Conservation (phyloP, 2,113 vertebrate species). For the Butorides virescens region DNA sequence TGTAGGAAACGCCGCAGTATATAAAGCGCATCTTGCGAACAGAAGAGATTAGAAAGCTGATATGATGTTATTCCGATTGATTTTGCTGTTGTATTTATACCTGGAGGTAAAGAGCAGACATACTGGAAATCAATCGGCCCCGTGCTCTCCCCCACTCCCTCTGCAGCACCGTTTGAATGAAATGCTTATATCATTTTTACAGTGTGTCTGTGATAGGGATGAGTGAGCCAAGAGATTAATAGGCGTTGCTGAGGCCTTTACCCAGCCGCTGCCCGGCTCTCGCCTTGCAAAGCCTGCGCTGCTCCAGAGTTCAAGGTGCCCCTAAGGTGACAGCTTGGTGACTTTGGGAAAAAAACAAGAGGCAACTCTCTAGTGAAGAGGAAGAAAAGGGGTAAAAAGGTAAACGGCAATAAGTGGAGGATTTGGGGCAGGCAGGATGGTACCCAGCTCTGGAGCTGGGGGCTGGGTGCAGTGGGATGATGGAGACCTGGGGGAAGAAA, state of each 20-base stretch:
- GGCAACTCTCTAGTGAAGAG: neutral
- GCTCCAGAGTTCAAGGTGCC: constrained; percentile 46
- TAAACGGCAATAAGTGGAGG: neutral
- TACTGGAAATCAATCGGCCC: constrained; percentile 71
- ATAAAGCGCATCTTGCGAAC: constrained; percentile 17
- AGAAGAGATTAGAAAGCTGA: constrained; percentile 68
- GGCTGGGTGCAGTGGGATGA: neutral
- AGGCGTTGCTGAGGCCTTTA: neutral
- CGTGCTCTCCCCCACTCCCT: constrained; percentile 23
- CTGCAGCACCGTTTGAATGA: constrained; percentile 54
- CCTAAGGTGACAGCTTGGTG: constrained; percentile 5
- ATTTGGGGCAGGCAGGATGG: neutral
- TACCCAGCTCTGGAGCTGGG: neutral
- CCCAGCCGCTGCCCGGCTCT: constrained; percentile 3
- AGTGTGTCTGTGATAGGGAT: constrained; percentile 66
- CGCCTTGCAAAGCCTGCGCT: neutral
- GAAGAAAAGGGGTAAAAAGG: neutral
- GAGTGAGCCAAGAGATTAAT: constrained; percentile 71
- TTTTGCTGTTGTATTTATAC: constrained; percentile 75
- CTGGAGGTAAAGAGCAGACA: constrained; percentile 70
- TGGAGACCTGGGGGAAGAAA: neutral
- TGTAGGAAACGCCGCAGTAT: constrained; percentile 32
- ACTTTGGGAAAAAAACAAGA: neutral
- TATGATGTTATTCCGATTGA: constrained; percentile 73
- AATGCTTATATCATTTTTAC: constrained; percentile 77